Percentiles rank a stretch among this genome's conserved stretches.
Conservation (phyloP, 2,888 invertebrate species). For the Parochlus steinenii region DNA sequence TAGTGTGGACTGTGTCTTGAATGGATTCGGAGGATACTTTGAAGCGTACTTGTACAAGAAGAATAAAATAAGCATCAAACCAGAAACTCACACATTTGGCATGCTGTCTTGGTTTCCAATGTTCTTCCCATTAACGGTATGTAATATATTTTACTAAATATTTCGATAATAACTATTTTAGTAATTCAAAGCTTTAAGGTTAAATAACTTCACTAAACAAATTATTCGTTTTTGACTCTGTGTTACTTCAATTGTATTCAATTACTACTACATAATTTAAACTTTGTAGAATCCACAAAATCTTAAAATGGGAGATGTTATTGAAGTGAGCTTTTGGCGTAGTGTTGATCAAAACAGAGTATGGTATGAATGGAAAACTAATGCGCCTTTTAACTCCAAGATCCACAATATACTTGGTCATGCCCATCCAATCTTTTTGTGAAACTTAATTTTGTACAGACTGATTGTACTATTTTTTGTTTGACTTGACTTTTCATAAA, state of each 20-base stretch:
- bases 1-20: slow-evolving; percentile 60
- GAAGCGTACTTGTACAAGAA: slow-evolving; percentile 73
- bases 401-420: slow-evolving; percentile 25
- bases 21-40: slow-evolving; percentile 95
- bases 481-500: too few relatives aligned
- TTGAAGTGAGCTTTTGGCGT: slow-evolving; percentile 79
- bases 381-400: slow-evolving; percentile 20
- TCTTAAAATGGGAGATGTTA: slow-evolving; percentile 47
- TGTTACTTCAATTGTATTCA: too few relatives aligned
- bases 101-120: slow-evolving; percentile 99
- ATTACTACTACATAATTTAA: slow-evolving; percentile 7
- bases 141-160: slow-evolving; percentile 17
- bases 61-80: slow-evolving; percentile 76
- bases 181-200: too few relatives aligned
- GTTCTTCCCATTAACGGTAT: slow-evolving; percentile 74
- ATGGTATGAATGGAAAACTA: slow-evolving; percentile 87
- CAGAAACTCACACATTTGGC: slow-evolving; percentile 70
- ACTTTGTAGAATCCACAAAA: slow-evolving; percentile 28
- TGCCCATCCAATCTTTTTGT: slow-evolving; percentile 21
- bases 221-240: too few relatives aligned
- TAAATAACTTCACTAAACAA: too few relatives aligned
- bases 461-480: too few relatives aligned
- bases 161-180: too few relatives aligned
- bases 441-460: too few relatives aligned
- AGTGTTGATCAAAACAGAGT: slow-evolving; percentile 61